Conservation (phyloP, 2,113 vertebrate genomes). For the Amblyopsis rosae region DNA sequence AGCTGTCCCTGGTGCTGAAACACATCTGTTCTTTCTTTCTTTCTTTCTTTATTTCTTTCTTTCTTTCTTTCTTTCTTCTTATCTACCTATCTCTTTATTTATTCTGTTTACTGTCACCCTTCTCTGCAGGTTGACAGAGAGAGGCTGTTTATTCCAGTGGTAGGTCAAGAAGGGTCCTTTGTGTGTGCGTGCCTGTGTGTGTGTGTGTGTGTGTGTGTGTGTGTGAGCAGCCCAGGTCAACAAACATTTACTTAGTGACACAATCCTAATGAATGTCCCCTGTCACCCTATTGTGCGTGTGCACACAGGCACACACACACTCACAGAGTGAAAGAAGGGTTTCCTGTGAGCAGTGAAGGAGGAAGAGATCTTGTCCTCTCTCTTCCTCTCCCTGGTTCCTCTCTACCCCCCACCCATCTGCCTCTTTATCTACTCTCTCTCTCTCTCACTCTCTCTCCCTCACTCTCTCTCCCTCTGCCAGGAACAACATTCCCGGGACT, state of each 20-base stretch:
- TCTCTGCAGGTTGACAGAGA: too few relatives aligned
- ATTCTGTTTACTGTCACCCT: too few relatives aligned
- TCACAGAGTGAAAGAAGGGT: background rate
- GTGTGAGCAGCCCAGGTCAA: constrained; percentile 82
- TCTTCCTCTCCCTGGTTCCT: constrained; percentile 44
- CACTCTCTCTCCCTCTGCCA: constrained; percentile 50
- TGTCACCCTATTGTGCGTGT: constrained; percentile 56
- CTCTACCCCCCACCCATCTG: constrained; percentile 47
- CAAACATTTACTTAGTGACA: constrained; percentile 86
- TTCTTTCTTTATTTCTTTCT: background rate
- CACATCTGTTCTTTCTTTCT: background rate
- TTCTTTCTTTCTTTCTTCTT: constrained; percentile 3
- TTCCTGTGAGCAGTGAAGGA: background rate
- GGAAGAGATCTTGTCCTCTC: constrained; percentile 22
- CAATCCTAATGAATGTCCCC: constrained; percentile 83
- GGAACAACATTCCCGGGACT: constrained; percentile 70
- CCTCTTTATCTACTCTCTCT: constrained; percentile 57
- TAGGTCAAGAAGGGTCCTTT: too few relatives aligned
- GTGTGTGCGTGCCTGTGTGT: too few relatives aligned
- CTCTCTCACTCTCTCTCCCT: constrained; percentile 25
- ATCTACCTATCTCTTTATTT: background rate
- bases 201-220: too few relatives aligned
- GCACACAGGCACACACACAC: constrained; percentile 19
- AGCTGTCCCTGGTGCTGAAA: constrained; percentile 53
- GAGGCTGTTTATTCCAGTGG: too few relatives aligned